phyloP scores from a whole-genome alignment of 2,797 vertebrate species.

The Paramormyrops hopkinsi region DNA sequence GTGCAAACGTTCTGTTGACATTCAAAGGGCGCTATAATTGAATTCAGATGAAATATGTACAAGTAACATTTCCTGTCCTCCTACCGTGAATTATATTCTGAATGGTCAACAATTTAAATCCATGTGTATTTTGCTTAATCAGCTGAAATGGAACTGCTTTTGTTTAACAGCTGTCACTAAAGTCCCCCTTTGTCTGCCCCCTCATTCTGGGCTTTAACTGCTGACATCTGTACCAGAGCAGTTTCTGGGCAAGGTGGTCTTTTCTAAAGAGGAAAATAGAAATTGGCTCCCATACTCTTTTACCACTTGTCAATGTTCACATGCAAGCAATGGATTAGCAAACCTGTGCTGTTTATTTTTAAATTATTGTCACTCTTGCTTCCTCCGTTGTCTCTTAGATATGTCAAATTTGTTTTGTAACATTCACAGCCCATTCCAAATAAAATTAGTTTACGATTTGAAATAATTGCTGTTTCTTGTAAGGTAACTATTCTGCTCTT shows the following conservation, averaged over 20 bases:
- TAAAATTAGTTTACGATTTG: not conserved
- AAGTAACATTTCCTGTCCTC: not conserved
- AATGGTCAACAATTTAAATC: constrained; percentile 7
- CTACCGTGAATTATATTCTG: not conserved
- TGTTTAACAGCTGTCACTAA: not conserved
- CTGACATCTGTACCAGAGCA: not conserved
- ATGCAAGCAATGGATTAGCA: not conserved
- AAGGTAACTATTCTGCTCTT: not conserved
- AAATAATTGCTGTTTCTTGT: not conserved
- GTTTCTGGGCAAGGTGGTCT: not conserved
- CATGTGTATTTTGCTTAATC: constrained; percentile 1
- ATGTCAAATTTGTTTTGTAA: not conserved
- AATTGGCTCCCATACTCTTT: not conserved
- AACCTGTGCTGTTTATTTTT: not conserved
- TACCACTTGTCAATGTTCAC: not conserved
- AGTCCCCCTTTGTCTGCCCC: not conserved
- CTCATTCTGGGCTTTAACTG: not conserved
- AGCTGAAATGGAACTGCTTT: not conserved
- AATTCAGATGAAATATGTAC: not conserved
- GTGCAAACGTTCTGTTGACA: not conserved
- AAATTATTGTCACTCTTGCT: not conserved
- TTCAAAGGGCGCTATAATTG: not conserved
- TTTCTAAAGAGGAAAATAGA: not conserved
- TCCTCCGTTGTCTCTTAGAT: not conserved
- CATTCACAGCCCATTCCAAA: not conserved